Conservation (phyloP, 2,888 invertebrate species). For the Tinea pellionella region DNA sequence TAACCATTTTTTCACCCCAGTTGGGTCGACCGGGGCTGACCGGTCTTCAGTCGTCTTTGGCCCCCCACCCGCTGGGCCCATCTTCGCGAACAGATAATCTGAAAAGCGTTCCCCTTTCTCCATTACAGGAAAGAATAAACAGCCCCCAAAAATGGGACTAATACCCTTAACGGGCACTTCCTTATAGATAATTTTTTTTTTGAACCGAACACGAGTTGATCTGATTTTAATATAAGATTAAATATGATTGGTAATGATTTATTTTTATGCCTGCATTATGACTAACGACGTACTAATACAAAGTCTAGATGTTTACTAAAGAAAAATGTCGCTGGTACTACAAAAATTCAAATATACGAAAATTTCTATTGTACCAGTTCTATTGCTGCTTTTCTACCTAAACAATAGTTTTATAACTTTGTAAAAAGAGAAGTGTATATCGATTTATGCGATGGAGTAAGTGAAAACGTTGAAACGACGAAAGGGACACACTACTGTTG, state of each 20-base stretch:
- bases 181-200: constrained; percentile 16
- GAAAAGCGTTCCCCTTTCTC: constrained; percentile 77
- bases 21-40: constrained; percentile 73
- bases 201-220: constrained; percentile 22
- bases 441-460: background rate
- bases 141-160: constrained; percentile 4
- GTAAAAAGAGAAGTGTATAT: background rate
- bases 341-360: background rate
- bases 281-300: background rate
- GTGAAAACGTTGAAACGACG: constrained; percentile 15
- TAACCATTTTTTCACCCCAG: constrained; percentile 76
- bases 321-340: background rate
- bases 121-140: constrained; percentile 48
- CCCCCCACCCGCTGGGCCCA: constrained; percentile 74
- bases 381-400: background rate
- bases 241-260: too few relatives aligned
- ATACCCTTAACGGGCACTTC: constrained; percentile 13
- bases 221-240: constrained; percentile 17
- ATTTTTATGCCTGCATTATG: background rate
- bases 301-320: constrained; percentile 3
- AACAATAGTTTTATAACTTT: background rate
- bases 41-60: constrained; percentile 72
- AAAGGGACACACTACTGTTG: constrained; percentile 42
- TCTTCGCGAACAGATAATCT: constrained; percentile 85
- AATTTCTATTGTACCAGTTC: background rate